Percentiles rank a stretch among this genome's conserved stretches.
phyloP scores from a whole-genome alignment of 2,113 vertebrate genomes.

The Xyrauchen texanus region DNA sequence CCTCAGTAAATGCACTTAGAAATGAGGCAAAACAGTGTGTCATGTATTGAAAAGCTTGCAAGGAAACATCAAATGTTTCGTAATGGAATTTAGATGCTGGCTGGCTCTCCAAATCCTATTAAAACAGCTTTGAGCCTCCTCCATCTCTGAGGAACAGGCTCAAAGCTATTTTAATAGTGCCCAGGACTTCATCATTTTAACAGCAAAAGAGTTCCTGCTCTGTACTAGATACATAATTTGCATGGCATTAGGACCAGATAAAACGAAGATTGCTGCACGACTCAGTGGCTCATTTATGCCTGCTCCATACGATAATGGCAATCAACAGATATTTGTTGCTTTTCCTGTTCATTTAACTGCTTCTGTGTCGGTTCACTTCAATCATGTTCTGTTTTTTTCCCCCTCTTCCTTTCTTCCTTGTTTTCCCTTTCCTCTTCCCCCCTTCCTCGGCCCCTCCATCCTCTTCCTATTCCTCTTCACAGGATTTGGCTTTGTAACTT shows the following conservation, averaged over 20 bases:
- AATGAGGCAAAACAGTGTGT: conserved; percentile 53
- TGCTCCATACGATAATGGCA: conserved; percentile 51
- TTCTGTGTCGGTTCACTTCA: conserved; percentile 51
- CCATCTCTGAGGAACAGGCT: conserved; percentile 51
- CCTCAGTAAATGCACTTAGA: conserved; percentile 43
- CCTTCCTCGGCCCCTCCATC: conserved; percentile 7
- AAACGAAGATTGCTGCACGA: conserved; percentile 43
- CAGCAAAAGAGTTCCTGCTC: conserved; percentile 49
- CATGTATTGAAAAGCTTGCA: conserved; percentile 58
- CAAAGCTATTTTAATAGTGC: conserved; percentile 60
- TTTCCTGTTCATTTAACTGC: conserved; percentile 53
- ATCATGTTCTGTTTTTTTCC: conserved; percentile 44
- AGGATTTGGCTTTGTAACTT: conserved; percentile 93
- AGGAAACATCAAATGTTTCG: conserved; percentile 61
- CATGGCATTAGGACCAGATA: conserved; percentile 55
- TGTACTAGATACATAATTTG: conserved; percentile 53
- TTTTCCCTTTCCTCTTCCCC: background rate
- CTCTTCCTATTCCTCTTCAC: conserved; percentile 27
- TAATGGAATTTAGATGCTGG: conserved; percentile 61
- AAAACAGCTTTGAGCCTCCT: conserved; percentile 60
- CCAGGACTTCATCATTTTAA: conserved; percentile 60
- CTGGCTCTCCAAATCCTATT: conserved; percentile 62
- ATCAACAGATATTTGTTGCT: conserved; percentile 58
- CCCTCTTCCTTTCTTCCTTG: background rate
- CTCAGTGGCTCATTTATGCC: conserved; percentile 48